Base-by-base conservation (phyloP, 2,888 invertebrate species). In the Diarsia brunnea region DNA sequence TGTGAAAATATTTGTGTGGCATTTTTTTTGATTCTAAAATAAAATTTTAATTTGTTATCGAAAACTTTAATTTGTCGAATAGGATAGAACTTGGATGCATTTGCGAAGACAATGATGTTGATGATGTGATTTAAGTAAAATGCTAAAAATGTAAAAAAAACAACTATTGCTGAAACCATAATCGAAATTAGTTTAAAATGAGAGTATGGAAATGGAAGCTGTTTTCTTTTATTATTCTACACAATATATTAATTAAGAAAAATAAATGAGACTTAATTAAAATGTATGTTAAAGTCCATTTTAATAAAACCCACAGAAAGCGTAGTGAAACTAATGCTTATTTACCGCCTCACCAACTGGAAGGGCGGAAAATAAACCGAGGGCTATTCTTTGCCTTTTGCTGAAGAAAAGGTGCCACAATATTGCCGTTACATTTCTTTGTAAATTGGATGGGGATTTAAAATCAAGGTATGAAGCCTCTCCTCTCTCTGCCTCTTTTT, bases 311-410 rank as follows among this genome's bases (percentile, higher is more conserved):
- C 43, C 60, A 19, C 65, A 63, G 63, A 67, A 45, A 43, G 68
- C 58, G 69, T 66, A 66, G 58, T 45, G 69, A 82, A 84, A 82
- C 79, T 89, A 90, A 90, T 90, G 81, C 75, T 84, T 85, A 84
- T 90, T 90, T 88, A 90, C 69, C 72, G 82, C 81, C 69, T 78
- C 75, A 68, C 74, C 69, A 77, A 78, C 81, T 78, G 75, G 69
- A 83, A 78, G 66, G 73, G 69, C 71, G 76, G 82, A 73, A 81
- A 83, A 83, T 81, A 84, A 77, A 78, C 77, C 66, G 47, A 51
- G 8, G 65, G 68, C 72, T 78, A 82, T 82, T 75, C 66, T 85
- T 79, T 61, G 60, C 70, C 31, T 64, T 68, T 47, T 38, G 45
- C 16, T 43, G 55, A 58, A 70, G 71, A 66, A 80, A 84, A 77